Evolutionary conservation across 2,113 vertebrate genomes (phyloP).

Genomic region (Spheniscus mendiculus): DNA sequence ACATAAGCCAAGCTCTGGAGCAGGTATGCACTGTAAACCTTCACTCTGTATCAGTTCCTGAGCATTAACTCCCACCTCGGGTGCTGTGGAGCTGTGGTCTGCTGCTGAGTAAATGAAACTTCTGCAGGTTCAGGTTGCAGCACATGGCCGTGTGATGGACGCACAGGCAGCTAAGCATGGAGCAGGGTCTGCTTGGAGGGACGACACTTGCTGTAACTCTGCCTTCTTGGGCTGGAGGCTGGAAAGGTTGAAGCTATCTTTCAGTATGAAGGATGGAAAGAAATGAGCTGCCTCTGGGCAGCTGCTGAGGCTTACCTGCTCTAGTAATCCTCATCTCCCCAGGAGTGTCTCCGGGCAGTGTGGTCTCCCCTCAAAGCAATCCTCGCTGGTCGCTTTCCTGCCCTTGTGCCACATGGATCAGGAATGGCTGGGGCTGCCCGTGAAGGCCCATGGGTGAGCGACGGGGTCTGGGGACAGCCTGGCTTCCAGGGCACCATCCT

Average conservation of each 20-base stretch:
- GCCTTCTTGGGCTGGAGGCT: neutral
- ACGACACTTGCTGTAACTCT: neutral
- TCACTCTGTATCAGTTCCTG: neutral
- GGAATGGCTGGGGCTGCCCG: neutral
- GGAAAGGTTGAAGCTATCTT: neutral
- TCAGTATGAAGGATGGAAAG: neutral
- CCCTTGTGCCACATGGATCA: neutral
- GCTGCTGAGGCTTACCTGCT: neutral
- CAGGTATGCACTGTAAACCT: neutral
- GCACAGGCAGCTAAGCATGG: neutral
- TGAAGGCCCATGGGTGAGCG: neutral
- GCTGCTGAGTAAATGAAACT: neutral
- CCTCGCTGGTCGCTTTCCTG: neutral
- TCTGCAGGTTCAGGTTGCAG: neutral
- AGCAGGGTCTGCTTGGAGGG: neutral
- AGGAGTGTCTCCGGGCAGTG: neutral
- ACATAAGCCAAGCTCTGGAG: neutral
- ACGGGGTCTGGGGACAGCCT: neutral
- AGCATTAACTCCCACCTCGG: neutral
- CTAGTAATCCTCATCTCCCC: neutral
- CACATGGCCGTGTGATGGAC: fast-evolving
- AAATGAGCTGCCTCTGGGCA: neutral
- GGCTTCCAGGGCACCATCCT: neutral
- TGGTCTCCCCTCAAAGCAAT: neutral
- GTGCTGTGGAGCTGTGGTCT: fast-evolving